Conservation (phyloP, 2,113 vertebrate genomes). For the Pollachius pollachius region DNA sequence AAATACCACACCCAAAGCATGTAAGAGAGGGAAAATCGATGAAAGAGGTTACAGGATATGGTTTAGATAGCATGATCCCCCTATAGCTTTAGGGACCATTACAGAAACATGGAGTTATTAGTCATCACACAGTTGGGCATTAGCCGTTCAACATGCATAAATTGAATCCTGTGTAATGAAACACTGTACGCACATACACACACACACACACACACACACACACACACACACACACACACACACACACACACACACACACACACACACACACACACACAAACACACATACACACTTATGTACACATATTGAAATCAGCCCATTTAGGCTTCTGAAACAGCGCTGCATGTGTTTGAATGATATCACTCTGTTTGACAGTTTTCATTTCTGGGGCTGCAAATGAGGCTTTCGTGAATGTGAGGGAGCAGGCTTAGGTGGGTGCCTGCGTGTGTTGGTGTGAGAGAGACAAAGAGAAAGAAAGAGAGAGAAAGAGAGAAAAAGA, state of each 20-base stretch:
- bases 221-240: conserved; percentile 11
- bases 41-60: no score
- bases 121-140: no score
- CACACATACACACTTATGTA: conserved; percentile 2
- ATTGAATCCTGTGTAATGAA: no score
- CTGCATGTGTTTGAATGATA: conserved; percentile 28
- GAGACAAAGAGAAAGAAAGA: no score
- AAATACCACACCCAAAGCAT: conserved; percentile 8
- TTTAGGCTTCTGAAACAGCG: conserved; percentile 6
- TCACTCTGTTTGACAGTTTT: conserved; percentile 20
- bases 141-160: no score
- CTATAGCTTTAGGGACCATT: no score
- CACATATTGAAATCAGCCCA: not conserved
- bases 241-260: conserved; percentile 13
- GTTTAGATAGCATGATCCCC: no score
- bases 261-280: conserved; percentile 4
- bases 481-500: no score
- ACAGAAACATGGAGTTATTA: no score
- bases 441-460: not conserved
- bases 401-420: conserved; percentile 32
- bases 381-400: conserved; percentile 39
- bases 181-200: not conserved
- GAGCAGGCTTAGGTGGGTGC: conserved; percentile 31
- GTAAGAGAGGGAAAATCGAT: not conserved
- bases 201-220: conserved; percentile 5